Evolutionary conservation across 2,888 invertebrate genomes (phyloP), one percentile per base, ranked within the genome.

Genomic region (Leptopilina syphax): DNA sequence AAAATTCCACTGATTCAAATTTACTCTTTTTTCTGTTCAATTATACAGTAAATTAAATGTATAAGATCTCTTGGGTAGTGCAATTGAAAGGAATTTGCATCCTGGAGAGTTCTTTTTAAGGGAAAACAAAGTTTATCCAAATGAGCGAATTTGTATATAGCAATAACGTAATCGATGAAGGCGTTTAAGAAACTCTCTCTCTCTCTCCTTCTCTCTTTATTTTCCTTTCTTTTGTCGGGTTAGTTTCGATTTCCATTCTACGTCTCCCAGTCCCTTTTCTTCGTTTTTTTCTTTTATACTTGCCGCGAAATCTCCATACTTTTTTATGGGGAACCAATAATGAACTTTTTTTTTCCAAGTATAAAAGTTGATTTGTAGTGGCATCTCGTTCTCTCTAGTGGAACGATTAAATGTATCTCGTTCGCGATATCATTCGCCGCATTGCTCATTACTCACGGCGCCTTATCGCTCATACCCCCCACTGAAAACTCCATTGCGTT

Each of bases 381-480:
- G 82, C 84, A 82, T 87, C 87, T 86, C 83, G 80, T 81, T 77
- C 82, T 66, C 81, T n/a, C 63, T 63, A 3, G 50, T 50, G 50
- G 12, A 77, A 70, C 76, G 79, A 63, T 80, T 79, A 83, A 80
- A 82, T 84, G 81, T 78, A 83, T 84, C 84, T 84, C 79, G 86
- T 86, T 87, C 86, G 87, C 88, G 91, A 90, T 91, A 91, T 91
- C 91, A 91, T 89, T 90, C 88, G 91, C 88, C 89, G 90, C 91
- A 90, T 90, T 91, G 90, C 91, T 91, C 91, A 91, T 91, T 91
- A 91, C 91, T 91, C 91, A 91, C 89, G 83, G 87, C 87, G 88
- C 88, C 91, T 92, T 92, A 91, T 91, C 91, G 89, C 88, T 83
- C 88, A 87, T 86, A 87, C 87, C 86, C 84, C 84, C 88, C 88